Base-by-base conservation (phyloP, 2,113 vertebrate genomes). In the Tenebrosternarchus preto region DNA sequence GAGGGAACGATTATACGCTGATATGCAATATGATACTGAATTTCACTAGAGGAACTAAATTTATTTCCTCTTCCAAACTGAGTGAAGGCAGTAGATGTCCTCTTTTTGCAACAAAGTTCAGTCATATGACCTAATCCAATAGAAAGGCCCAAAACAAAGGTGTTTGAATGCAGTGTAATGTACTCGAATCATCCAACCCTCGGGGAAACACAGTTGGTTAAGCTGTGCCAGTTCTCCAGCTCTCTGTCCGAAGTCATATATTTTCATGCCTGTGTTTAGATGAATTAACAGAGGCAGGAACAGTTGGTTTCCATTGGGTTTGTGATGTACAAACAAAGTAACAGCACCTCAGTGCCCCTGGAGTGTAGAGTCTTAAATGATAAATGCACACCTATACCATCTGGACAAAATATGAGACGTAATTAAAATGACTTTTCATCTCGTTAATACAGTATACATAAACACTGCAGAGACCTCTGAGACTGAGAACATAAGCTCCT, bases 61-160 rank as follows among this genome's bases (percentile, higher is more conserved):
- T 1, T 11, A 68, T 85, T 71, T 85, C 83, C 80, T n/a, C 71
- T n/a, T n/a, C 5, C 3, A 53, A 74, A 68, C 0, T 7, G 31
- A 22, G 19, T 0, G 20, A 9, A 22, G 70, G 59, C 61, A 76
- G 6, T 57, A 57, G 1, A 16, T 8, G 46, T 82, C 76, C 77
- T 73, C 60, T 82, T 82, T 80, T 33, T 64, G 1, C 4, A 25
- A 67, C 29, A 31, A n/a, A 19, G 17, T 33, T 4, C 11, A 66
- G 63, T 87, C 82, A 85, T 84, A 57, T 80, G 80, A 79, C 73
- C 56, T 7, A 68, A 29, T 82, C 22, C 0, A 2, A 39, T 57
- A 36, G 20, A 63, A 63, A 50, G 39, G 75, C 69, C 46, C 4
- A n/a, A 60, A 56, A 50, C 17, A 29, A 25, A 61, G 12, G 15